Evolutionary conservation across 2,797 vertebrate genomes (phyloP), one percentile per base, ranked within the genome.

Genomic region (Valencia hispanica): DNA sequence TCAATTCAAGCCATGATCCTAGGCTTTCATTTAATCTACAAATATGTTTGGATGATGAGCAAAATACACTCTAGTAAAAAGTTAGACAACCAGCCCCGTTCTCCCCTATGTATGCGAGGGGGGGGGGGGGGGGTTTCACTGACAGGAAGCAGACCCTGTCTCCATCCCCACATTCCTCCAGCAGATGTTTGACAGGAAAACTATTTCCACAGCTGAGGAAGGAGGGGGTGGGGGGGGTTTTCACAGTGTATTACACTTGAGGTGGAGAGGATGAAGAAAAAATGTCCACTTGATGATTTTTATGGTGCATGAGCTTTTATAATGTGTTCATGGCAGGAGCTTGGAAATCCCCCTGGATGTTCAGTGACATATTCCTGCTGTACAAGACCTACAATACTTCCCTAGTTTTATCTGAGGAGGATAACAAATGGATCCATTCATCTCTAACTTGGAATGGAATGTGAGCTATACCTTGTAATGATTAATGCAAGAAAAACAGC

Each of bases 201-300:
- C 94, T 96, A 94, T 96, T 96, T 96, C 96, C 89, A 95, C 96
- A 97, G 96, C 95, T 96, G 95, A 91, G 84, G 89, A 81, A 89
- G 85, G 94, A 91, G 91, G 90, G 6, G 86, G 77, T 81, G 82
- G 83, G 82, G 81, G 84, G 89, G 89, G 80, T 85, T 91, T 91
- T 77, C 81, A 87, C 86, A 87, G 93, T 86, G 93, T 73, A 84
- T 94, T 89, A 95, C 91, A 14, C 79, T 86, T 84, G 83, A 87
- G 81, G 86, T 95, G 94, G 87, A 81, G 93, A 94, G 93, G 93
- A 87, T 84, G 0, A 47, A 78, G 34, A 34, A n/a, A 50, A 74
- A 74, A 25, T 5, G 4, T 30, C 53, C 36, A 59, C 34, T 5
- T 17, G 7, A 27, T 51, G 39, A 41, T 48, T 55, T 50, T n/a